Percentiles rank a stretch among this genome's conserved stretches.
These are phyloP conservation scores for Apteryx mantelli DNA, from an alignment of 2,113 vertebrate genomes.

Conservation along the genomic window DNA sequence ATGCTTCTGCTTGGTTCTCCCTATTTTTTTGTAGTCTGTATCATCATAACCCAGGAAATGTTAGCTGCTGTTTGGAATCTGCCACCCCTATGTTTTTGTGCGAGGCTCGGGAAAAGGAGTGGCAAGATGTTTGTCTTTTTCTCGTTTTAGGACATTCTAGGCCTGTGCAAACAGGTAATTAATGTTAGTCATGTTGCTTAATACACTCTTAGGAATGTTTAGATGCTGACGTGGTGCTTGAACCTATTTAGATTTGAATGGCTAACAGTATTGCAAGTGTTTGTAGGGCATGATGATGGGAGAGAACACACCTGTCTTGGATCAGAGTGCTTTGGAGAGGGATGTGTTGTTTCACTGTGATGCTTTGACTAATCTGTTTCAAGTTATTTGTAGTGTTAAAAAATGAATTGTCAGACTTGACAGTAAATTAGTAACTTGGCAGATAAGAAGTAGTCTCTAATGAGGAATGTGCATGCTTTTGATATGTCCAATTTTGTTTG, in stretches of 20 bases:
- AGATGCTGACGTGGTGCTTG: neutral
- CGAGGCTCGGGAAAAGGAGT: neutral
- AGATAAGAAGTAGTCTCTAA: slow-evolving; percentile 20
- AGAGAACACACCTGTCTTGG: neutral
- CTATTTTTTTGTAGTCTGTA: neutral
- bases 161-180: neutral
- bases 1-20: neutral
- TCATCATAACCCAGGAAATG: neutral
- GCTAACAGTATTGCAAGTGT: neutral
- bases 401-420: neutral
- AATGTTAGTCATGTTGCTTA: neutral
- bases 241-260: neutral
- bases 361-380: neutral
- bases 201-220: neutral
- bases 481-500: neutral
- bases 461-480: neutral
- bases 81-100: neutral
- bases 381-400: neutral
- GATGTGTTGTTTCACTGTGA: fast-evolving
- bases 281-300: neutral
- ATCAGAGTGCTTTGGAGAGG: neutral
- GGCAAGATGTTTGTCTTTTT: neutral
- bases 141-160: neutral
- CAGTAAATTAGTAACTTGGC: neutral
- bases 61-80: neutral